Percentiles rank a stretch among this genome's conserved stretches.
These are phyloP conservation scores for Varanus salvator DNA, from an alignment of 2,113 vertebrate species.

Conservation along the genomic window DNA sequence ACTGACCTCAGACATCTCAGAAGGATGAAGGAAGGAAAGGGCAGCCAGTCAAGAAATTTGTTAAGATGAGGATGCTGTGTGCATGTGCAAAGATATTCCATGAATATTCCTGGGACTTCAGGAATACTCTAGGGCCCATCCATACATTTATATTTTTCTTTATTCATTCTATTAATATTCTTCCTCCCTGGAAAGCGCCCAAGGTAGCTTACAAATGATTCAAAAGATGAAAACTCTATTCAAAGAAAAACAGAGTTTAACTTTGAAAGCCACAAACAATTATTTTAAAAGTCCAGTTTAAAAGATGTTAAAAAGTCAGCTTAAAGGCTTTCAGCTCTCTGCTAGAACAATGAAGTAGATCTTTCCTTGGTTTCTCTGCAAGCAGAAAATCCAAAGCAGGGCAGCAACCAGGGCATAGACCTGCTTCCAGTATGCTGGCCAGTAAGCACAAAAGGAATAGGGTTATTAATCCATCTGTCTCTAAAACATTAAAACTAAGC, in stretches of 20 bases:
- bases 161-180: too few species aligned
- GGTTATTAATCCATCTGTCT: not conserved
- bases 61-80: not conserved
- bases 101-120: not conserved
- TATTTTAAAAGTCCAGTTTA: too few species aligned
- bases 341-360: not conserved
- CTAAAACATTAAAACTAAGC: not conserved
- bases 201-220: too few species aligned
- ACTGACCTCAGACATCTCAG: not conserved
- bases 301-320: too few species aligned
- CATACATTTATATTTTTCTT: not conserved
- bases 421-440: not conserved
- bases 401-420: not conserved
- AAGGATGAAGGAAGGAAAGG: not conserved
- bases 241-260: too few species aligned
- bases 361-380: not conserved
- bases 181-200: too few species aligned
- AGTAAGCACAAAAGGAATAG: not conserved
- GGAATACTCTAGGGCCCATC: not conserved
- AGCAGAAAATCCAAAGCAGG: not conserved
- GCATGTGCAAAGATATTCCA: not conserved
- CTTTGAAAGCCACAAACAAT: too few species aligned
- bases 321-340: not conserved
- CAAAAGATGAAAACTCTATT: too few species aligned
- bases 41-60: not conserved